Percentiles rank a stretch among this genome's conserved stretches.
Conservation (phyloP, 2,113 vertebrate species). For the Trachemys scripta region DNA sequence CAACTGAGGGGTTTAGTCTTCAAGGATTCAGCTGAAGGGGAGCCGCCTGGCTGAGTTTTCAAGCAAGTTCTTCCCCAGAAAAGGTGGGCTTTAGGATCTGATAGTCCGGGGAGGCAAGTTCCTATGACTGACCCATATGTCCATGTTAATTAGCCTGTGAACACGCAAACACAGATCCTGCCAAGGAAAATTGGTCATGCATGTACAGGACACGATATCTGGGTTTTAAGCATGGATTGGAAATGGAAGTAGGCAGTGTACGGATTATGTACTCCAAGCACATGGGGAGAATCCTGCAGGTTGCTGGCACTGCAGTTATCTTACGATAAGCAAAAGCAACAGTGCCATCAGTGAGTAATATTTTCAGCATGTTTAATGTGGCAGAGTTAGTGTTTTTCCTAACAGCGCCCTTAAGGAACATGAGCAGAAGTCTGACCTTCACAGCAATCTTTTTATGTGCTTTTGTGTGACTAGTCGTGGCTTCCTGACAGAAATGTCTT, state of each 20-base stretch:
- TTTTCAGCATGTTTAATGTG: constrained; percentile 23
- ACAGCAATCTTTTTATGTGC: not conserved
- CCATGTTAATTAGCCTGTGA: not conserved
- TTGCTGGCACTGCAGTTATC: constrained; percentile 28
- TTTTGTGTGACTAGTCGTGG: not conserved
- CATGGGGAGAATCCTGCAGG: rapidly evolving
- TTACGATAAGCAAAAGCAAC: not conserved
- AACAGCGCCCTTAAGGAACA: not conserved
- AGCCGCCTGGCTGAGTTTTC: not conserved
- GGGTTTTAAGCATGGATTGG: not conserved
- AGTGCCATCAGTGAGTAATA: not conserved
- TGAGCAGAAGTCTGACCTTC: not conserved
- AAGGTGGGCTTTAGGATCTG: not conserved
- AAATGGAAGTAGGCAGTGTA: not conserved
- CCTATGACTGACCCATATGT: not conserved
- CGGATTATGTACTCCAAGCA: rapidly evolving
- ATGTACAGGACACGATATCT: not conserved
- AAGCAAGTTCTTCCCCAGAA: not conserved
- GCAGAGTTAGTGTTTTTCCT: not conserved
- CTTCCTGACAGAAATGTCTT: rapidly evolving
- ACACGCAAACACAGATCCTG: rapidly evolving
- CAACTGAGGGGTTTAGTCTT: not conserved
- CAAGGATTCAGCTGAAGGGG: not conserved
- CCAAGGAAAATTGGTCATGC: not conserved
- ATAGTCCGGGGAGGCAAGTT: not conserved